Evolutionary conservation across 2,797 vertebrate genomes (phyloP).

Genomic region (Enteromius viviparus): DNA sequence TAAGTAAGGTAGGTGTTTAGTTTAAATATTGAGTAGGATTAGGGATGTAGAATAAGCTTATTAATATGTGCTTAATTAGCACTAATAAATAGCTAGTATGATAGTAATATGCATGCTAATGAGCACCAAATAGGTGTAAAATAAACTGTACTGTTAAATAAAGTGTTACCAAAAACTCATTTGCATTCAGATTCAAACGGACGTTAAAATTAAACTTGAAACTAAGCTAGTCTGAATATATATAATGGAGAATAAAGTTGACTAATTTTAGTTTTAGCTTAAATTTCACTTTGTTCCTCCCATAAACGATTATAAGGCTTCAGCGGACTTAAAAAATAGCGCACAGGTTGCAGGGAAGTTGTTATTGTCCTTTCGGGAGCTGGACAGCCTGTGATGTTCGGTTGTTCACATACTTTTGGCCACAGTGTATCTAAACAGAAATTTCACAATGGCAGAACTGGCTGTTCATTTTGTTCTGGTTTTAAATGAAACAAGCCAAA

Average conservation of each 20-base stretch:
- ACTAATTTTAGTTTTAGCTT: not conserved
- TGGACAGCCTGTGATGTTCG: constrained; percentile 11
- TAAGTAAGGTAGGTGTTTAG: too few species aligned
- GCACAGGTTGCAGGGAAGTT: not conserved
- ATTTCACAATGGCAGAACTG: constrained; percentile 20
- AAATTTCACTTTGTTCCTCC: not conserved
- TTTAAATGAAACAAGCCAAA: constrained; percentile 22
- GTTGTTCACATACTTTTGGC: constrained; percentile 22
- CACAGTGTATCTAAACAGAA: constrained; percentile 3
- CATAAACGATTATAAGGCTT: not conserved
- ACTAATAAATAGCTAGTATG: too few species aligned
- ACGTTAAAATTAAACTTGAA: not conserved
- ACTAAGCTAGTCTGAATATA: not conserved
- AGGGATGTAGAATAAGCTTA: too few species aligned
- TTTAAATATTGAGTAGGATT: too few species aligned
- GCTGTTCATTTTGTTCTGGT: constrained; percentile 36
- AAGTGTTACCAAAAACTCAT: not conserved
- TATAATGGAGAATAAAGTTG: not conserved
- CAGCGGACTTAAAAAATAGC: not conserved
- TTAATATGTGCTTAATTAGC: too few species aligned
- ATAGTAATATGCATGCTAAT: too few species aligned
- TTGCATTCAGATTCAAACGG: not conserved
- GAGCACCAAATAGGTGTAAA: too few species aligned
- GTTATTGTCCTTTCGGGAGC: constrained; percentile 8
- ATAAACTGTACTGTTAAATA: too few species aligned